phyloP scores from a whole-genome alignment of 2,797 vertebrate genomes.

The Phoxinus dragarum region DNA sequence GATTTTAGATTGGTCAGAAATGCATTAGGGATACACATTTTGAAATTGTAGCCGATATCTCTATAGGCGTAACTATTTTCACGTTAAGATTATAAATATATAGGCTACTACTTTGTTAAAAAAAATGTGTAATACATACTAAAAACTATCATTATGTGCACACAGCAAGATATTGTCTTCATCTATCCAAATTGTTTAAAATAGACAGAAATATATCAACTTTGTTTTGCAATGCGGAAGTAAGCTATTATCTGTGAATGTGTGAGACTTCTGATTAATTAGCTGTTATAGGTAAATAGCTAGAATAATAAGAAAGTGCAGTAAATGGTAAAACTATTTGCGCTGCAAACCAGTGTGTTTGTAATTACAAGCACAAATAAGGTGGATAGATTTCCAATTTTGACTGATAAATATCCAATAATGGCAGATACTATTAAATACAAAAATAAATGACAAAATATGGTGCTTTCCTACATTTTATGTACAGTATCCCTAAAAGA shows the following conservation, averaged over 20 bases:
- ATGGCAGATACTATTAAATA: neutral
- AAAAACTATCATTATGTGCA: neutral
- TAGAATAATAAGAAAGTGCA: neutral
- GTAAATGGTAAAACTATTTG: neutral
- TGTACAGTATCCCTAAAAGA: neutral
- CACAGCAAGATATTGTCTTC: neutral
- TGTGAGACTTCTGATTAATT: neutral
- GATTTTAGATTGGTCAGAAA: conserved; percentile 1
- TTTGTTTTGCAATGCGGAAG: neutral
- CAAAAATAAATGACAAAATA: neutral
- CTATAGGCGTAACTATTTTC: neutral
- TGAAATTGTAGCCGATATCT: neutral
- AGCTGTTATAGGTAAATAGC: neutral
- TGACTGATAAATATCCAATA: neutral
- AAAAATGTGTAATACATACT: neutral
- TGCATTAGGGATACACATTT: neutral
- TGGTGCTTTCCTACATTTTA: neutral
- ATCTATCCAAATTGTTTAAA: neutral
- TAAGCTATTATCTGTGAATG: neutral
- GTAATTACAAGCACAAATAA: neutral
- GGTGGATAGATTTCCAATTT: neutral
- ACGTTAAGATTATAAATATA: conserved; percentile 8
- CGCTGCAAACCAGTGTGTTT: neutral
- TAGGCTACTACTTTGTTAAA: neutral
- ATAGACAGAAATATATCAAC: neutral